Evolutionary conservation across 2,888 invertebrate species (phyloP).

Genomic region (Nomada ferruginata): DNA sequence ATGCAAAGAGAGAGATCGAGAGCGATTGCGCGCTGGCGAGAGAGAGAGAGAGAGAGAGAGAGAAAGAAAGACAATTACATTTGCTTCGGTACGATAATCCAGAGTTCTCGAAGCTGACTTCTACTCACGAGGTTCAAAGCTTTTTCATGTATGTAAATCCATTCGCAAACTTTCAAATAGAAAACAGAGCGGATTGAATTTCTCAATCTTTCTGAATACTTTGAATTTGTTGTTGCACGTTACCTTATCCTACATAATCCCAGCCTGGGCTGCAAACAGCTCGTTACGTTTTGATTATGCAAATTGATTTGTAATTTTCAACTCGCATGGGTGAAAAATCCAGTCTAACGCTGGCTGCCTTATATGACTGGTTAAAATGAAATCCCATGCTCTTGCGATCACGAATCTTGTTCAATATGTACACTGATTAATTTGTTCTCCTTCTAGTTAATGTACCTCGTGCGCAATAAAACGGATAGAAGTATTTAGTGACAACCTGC

Average conservation of each 20-base stretch:
- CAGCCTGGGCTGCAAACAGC: conserved; percentile 72
- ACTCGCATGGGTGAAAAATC: conserved; percentile 79
- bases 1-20: neutral
- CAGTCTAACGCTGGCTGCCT: conserved; percentile 75
- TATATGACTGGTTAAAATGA: conserved; percentile 67
- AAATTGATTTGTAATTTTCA: conserved; percentile 61
- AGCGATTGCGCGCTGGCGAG: neutral
- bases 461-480: conserved; percentile 64
- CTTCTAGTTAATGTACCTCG: conserved; percentile 57
- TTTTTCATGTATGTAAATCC: conserved; percentile 74
- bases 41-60: neutral
- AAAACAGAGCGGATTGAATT: conserved; percentile 70
- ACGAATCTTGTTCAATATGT: conserved; percentile 35
- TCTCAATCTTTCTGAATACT: conserved; percentile 68
- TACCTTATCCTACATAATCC: conserved; percentile 68
- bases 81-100: conserved; percentile 48
- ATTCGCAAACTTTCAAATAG: conserved; percentile 73
- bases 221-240: conserved; percentile 74
- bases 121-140: conserved; percentile 73
- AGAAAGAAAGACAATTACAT: neutral
- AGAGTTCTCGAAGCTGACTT: conserved; percentile 72
- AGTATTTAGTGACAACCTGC: conserved; percentile 50
- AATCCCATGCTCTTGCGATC: conserved; percentile 45
- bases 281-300: conserved; percentile 62
- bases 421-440: conserved; percentile 51